phyloP scores from a whole-genome alignment of 1,140 invertebrate species.

The Sycophaga agraensis region DNA sequence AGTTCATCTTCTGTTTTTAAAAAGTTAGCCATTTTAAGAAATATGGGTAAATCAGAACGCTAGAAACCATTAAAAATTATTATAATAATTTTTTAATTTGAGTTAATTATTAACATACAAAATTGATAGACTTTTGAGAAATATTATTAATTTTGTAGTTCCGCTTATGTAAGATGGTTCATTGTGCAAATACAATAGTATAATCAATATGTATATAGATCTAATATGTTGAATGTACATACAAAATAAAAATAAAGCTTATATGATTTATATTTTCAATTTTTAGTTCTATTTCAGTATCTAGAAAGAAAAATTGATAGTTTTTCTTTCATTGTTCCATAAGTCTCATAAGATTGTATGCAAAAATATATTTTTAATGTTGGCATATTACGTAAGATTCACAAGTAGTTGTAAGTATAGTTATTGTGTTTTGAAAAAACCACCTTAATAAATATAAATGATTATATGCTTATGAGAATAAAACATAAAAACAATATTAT shows the following conservation, averaged over 20 bases:
- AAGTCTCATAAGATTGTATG: no score
- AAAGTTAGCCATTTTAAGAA: slow-evolving; percentile 19
- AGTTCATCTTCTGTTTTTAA: slow-evolving; percentile 21
- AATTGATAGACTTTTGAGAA: neutral
- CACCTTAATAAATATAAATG: no score
- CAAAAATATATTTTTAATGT: no score
- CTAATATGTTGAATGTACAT: neutral
- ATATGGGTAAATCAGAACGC: slow-evolving; percentile 8
- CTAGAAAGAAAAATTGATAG: no score
- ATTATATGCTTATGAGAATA: neutral
- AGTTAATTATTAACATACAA: neutral
- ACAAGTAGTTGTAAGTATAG: no score
- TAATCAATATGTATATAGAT: neutral
- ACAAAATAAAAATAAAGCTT: neutral
- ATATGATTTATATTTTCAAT: no score
- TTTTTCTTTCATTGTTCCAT: no score
- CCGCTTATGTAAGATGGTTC: no score
- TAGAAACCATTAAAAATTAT: neutral
- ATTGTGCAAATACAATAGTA: no score
- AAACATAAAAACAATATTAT: neutral
- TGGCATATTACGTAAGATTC: no score
- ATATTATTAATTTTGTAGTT: neutral
- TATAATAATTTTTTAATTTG: neutral
- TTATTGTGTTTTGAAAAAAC: no score
- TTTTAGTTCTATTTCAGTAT: no score